phyloP scores from a whole-genome alignment of 2,797 vertebrate genomes.

The Cyprinella venusta region DNA sequence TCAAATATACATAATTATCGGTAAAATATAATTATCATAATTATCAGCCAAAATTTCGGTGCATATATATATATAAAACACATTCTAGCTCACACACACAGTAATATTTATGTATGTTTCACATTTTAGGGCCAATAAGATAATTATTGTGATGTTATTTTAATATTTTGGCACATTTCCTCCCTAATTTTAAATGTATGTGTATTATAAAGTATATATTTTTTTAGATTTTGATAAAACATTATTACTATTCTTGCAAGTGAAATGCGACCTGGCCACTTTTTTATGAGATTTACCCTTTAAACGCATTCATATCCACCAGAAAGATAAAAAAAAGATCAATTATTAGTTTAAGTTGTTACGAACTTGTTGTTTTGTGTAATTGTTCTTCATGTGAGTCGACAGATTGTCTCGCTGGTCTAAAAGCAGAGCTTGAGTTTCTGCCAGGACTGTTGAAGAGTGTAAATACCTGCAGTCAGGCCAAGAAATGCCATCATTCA shows the following conservation, averaged over 20 bases:
- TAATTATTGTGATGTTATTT: background rate
- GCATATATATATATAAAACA: no score
- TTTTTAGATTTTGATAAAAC: background rate
- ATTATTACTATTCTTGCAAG: background rate
- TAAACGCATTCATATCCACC: background rate
- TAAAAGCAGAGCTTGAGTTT: background rate
- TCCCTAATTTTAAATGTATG: background rate
- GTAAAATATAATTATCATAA: no score
- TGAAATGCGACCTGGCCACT: background rate
- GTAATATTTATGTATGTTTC: background rate
- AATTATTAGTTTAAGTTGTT: background rate
- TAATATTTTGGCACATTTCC: background rate
- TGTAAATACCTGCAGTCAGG: conserved; percentile 4
- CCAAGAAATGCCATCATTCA: conserved; percentile 26
- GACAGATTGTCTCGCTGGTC: no score
- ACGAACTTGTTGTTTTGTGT: background rate
- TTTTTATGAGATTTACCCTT: background rate
- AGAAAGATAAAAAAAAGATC: background rate
- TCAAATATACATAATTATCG: no score
- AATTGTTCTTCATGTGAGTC: background rate
- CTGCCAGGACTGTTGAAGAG: conserved; percentile 8
- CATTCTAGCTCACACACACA: no score
- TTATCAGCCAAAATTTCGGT: no score
- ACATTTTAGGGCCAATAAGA: background rate
- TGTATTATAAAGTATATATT: background rate